These are phyloP conservation scores for Cyrtodaria siliqua DNA, from an alignment of 2,888 invertebrate species.

Conservation along the genomic window DNA sequence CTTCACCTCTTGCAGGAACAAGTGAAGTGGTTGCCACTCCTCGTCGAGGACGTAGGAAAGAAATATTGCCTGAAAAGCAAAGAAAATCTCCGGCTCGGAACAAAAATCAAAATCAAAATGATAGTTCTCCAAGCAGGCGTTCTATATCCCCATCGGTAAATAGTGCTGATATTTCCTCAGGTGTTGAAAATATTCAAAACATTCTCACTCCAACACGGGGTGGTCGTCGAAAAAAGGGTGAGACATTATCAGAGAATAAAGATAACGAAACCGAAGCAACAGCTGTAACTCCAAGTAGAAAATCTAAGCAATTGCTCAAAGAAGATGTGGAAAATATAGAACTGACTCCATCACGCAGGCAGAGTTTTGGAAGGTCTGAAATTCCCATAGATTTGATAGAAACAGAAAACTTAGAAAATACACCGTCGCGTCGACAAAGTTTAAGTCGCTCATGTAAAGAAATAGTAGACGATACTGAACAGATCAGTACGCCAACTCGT, in stretches of 20 bases:
- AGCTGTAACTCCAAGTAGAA: slow-evolving; percentile 33
- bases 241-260: slow-evolving; percentile 6
- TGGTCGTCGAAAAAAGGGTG: slow-evolving; percentile 10
- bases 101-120: slow-evolving; percentile 31
- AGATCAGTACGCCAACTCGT: slow-evolving; percentile 25
- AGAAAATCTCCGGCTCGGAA: slow-evolving; percentile 20
- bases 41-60: not conserved
- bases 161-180: not conserved
- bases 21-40: not conserved
- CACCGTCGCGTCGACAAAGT: slow-evolving; percentile 30
- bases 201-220: slow-evolving; percentile 7
- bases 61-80: not conserved
- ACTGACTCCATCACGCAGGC: slow-evolving; percentile 1
- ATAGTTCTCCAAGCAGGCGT: not conserved
- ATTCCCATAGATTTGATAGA: slow-evolving; percentile 34
- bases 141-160: slow-evolving; percentile 1
- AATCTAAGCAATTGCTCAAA: slow-evolving; percentile 12
- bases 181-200: not conserved
- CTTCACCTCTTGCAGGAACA: not conserved
- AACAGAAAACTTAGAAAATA: slow-evolving; percentile 10
- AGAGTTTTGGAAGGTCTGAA: slow-evolving; percentile 46
- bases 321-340: not conserved
- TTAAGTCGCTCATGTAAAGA: slow-evolving; percentile 19
- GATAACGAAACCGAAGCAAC: slow-evolving; percentile 10
- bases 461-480: not conserved